phyloP scores from a whole-genome alignment of 2,113 vertebrate genomes.

The Toxostoma redivivum region DNA sequence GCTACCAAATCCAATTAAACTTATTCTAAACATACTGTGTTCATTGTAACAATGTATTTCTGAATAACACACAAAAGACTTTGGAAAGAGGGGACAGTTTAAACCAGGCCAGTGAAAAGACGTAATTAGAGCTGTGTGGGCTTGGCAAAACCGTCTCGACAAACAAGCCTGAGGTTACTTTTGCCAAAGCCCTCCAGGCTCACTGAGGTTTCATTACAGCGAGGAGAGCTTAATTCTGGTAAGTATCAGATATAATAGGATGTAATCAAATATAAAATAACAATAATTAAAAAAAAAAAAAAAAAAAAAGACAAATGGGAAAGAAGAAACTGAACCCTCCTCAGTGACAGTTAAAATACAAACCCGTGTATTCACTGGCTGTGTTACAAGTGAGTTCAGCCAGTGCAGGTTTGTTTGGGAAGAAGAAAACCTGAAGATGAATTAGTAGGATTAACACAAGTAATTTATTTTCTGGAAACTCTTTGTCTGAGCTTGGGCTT shows the following conservation, averaged over 20 bases:
- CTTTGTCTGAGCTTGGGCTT: background rate
- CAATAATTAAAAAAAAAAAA: background rate
- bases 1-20: constrained; percentile 64
- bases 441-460: background rate
- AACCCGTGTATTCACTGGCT: background rate
- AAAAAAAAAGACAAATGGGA: background rate
- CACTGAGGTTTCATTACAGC: constrained; percentile 32
- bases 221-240: constrained; percentile 42
- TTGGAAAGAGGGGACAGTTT: constrained; percentile 48
- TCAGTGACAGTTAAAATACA: background rate
- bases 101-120: constrained; percentile 61
- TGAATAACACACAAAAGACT: constrained; percentile 62
- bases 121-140: constrained; percentile 67
- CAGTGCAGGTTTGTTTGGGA: background rate
- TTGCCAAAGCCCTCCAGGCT: constrained; percentile 60
- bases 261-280: constrained; percentile 26
- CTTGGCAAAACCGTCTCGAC: constrained; percentile 62
- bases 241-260: constrained; percentile 25
- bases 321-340: background rate
- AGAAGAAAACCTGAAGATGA: background rate
- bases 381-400: background rate
- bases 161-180: constrained; percentile 41
- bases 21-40: constrained; percentile 64
- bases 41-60: constrained; percentile 61
- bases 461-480: background rate